Percentiles rank a stretch among this genome's conserved stretches.
These are phyloP conservation scores for Polyommatus icarus DNA, from an alignment of 2,888 invertebrate genomes.

Conservation along the genomic window DNA sequence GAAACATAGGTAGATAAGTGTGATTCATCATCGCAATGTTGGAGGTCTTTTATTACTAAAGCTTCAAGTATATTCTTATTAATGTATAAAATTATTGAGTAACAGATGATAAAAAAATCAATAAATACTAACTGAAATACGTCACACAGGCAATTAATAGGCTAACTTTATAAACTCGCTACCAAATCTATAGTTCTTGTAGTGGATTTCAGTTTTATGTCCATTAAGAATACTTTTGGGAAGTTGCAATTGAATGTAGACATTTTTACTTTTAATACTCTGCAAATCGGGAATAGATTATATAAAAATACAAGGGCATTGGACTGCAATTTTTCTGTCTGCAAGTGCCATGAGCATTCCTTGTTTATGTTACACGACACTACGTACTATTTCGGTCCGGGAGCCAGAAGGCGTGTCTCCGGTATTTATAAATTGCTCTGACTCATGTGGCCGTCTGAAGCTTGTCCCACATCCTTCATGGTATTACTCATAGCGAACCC, in stretches of 20 bases:
- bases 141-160: no score
- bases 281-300: neutral
- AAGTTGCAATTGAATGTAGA: no score
- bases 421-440: constrained; percentile 74
- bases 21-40: neutral
- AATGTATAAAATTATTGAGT: neutral
- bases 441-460: constrained; percentile 74
- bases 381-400: constrained; percentile 69
- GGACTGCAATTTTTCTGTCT: constrained; percentile 1
- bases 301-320: constrained; percentile 3
- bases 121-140: neutral
- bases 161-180: no score
- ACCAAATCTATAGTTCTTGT: no score
- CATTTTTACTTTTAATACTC: neutral
- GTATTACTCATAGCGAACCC: constrained; percentile 76
- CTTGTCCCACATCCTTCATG: constrained; percentile 76
- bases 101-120: neutral
- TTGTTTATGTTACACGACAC: constrained; percentile 73
- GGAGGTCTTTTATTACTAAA: neutral
- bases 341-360: constrained; percentile 47
- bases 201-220: neutral
- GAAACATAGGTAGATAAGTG: neutral
- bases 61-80: neutral
- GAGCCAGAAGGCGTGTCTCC: constrained; percentile 78
- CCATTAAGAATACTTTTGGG: neutral